A percentile compares a stretch with the other conserved stretches of the same genome.
phyloP scores from a whole-genome alignment of 2,797 vertebrate genomes.

The Poliocrania exsul region DNA sequence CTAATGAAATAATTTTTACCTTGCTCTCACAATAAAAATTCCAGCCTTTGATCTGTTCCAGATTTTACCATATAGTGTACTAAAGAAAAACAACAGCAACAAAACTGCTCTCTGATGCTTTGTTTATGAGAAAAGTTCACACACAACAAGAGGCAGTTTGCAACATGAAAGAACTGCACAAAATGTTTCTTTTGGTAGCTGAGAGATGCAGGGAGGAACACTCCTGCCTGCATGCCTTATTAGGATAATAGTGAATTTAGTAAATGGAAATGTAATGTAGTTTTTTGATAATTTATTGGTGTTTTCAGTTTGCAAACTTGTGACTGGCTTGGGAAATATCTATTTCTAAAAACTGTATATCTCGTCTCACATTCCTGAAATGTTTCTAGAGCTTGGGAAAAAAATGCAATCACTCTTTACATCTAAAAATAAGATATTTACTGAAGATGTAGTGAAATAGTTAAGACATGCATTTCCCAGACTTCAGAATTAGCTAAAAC shows the following conservation, averaged over 20 bases:
- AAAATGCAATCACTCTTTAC: neutral
- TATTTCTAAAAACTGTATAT: neutral
- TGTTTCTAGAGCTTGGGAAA: neutral
- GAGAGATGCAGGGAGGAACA: neutral
- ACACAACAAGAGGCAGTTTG: neutral
- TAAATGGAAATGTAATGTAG: neutral
- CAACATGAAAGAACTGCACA: neutral
- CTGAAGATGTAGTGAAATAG: neutral
- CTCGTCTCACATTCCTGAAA: neutral
- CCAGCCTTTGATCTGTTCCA: neutral
- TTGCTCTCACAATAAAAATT: neutral
- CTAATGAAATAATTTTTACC: neutral
- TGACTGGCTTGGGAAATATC: neutral
- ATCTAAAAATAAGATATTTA: neutral
- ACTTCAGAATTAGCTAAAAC: neutral
- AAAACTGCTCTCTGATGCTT: neutral
- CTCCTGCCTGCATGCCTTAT: neutral
- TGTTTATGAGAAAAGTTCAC: neutral
- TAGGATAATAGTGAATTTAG: neutral
- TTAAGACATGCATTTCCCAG: neutral
- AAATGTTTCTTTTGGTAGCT: neutral
- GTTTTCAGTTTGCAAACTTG: neutral
- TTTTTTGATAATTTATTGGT: neutral
- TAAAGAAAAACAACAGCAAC: neutral
- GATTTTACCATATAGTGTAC: neutral